Evolutionary conservation across 2,797 vertebrate genomes (phyloP), one percentile per base, ranked within the genome.

Genomic region (Discoglossus pictus): DNA sequence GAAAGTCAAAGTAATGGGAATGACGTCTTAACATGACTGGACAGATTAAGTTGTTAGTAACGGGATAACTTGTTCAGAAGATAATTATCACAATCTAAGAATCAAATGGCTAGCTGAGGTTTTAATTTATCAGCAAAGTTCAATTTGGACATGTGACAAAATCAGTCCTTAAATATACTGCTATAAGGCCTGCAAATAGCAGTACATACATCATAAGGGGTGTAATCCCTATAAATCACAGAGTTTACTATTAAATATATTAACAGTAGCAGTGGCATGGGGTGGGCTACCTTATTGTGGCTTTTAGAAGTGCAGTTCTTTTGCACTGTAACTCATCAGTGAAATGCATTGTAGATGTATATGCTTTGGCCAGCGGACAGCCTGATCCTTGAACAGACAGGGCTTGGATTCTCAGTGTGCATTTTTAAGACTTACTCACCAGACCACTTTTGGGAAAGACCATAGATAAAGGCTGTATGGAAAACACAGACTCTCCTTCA

Each of bases 401-500:
- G 9, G 34, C 43, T 24, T 11, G 46, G 43, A 18, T 21, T 48
- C n/a, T 48, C n/a, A n/a, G 21, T 48, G 17, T 24, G 7, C 10
- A 6, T 12, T 48, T 13, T 21, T 24, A 48, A 48, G 10, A 48
- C 23, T 34, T 44, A 31, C 27, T 36, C 9, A 25, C 18, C 34
- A 38, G 40, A 23, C n/a, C 18, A 35, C 11, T 18, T 25, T 17
- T 31, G 43, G 43, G 44, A 27, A 4, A 4, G 27, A 4, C 27
- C 27, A 31, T 4, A 31, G 8, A 31, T 16, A 58, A 39, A 48
- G 44, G 35, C 35, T 40, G 31, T 39, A 31, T 7, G 47, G 35
- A 8, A 61, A 40, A 55, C 7, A 35, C 11, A 17, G 53, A 25
- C 7, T 38, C 17, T 11, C 35, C 43, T 68, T 80, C 68, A 70